Conservation (phyloP, 2,797 vertebrate species). For the Streptopelia turtur region DNA sequence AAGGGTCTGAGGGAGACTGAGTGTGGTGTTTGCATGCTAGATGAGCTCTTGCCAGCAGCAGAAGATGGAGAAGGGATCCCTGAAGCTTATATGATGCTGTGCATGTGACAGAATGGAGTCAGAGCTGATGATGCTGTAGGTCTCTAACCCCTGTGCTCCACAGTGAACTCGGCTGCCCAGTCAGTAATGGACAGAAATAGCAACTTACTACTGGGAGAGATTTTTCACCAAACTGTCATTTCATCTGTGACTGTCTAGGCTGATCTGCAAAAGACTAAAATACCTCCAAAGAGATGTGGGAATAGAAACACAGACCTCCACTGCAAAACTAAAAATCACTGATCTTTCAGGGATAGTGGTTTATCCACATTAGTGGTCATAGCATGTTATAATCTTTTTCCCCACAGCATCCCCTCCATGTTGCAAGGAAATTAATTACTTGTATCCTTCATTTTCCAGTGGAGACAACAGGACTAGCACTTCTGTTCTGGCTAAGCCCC, state of each 20-base stretch:
- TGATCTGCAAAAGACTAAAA: conserved; percentile 12
- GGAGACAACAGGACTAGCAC: neutral
- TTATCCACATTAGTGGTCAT: neutral
- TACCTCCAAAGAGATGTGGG: neutral
- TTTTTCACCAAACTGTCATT: conserved; percentile 48
- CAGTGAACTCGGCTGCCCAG: neutral
- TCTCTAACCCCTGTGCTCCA: neutral
- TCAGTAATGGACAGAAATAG: conserved; percentile 16
- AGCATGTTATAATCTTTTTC: neutral
- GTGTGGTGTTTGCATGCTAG: neutral
- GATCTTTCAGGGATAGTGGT: neutral
- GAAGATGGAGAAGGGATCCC: neutral
- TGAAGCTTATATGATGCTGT: neutral
- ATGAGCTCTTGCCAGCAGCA: neutral
- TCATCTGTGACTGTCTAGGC: neutral
- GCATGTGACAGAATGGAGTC: neutral
- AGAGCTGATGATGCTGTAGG: neutral
- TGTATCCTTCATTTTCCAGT: neutral
- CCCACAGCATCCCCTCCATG: neutral
- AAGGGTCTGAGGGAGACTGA: neutral
- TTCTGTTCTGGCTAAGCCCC: neutral
- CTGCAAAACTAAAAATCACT: neutral
- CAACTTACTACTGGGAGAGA: conserved; percentile 28
- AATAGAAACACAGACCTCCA: neutral
- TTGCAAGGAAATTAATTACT: neutral